Base-by-base conservation (phyloP, 1,140 invertebrate species). In the Notospermus geniculatus region DNA sequence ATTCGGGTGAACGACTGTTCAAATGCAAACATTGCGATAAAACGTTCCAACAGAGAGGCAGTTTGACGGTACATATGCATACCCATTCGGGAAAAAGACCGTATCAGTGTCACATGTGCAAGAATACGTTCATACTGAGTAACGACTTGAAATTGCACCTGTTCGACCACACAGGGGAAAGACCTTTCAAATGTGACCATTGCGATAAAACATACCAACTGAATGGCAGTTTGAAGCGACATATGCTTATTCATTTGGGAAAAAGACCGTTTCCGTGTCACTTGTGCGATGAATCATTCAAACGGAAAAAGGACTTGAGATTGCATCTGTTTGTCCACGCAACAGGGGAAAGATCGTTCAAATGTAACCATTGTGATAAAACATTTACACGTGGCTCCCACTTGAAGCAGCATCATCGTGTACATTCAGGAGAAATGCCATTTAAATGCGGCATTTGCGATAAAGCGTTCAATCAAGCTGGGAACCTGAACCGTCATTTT, bases 271-370 rank as follows among this genome's bases (percentile, higher is more conserved):
- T 52, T 17, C 4, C 22, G 4, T 52, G 50, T 28, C 5, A 23
- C 22, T 17, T 7, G 22, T 52, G 50, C 17, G 22, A 23, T 25
- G 17, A 28, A 25, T 23, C 22, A 23, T 52, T 52, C 27, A 28
- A 4, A 4, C 4, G 4, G 4, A 7, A 4, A 52, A 7, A 5
- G 4, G 11, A 52, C 17, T 17, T 52, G 4, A 17, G 4, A 11
- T 11, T 5, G 11, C 50, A 52, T 17, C 4, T 7, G 17, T 17
- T 7, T 23, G 4, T 25, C 11, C 50, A 52, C 17, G n/a, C n/a
- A n/a, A 52, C 50, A 4, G 50, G 50, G 4, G 50, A 52, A 52
- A 52, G 50, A 28, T 17, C 50, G 50, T 52, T 7, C 17, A 17
- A 4, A 5, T 52, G 50, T 52, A 17, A 23, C 50, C 22, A 52